Evolutionary conservation across 2,888 invertebrate genomes (phyloP).

Genomic region (Lithophane leautieri): DNA sequence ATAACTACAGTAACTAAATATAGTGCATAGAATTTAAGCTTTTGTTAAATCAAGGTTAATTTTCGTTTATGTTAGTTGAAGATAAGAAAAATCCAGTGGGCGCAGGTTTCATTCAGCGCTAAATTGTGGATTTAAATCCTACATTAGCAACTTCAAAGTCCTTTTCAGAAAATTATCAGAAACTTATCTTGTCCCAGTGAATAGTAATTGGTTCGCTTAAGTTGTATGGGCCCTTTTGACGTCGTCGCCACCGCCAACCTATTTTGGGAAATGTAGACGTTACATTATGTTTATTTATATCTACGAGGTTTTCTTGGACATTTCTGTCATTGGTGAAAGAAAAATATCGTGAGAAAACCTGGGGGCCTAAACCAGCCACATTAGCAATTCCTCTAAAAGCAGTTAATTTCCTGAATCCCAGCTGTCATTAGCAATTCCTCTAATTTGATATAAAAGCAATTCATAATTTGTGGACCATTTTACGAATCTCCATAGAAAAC

Average conservation of each 20-base stretch:
- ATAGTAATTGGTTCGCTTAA: slow-evolving; percentile 5
- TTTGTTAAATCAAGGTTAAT: slow-evolving; percentile 21
- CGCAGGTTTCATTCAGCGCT: background rate
- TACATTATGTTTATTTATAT: background rate
- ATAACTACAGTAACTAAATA: slow-evolving; percentile 4
- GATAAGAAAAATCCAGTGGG: slow-evolving; percentile 25
- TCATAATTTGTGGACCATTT: too few species aligned
- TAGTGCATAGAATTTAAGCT: background rate
- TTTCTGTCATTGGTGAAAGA: background rate
- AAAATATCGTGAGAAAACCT: background rate
- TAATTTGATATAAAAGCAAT: too few species aligned
- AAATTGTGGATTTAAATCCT: slow-evolving; percentile 11
- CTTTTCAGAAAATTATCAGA: background rate
- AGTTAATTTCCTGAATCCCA: too few species aligned
- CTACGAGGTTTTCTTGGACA: background rate
- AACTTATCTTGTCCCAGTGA: background rate
- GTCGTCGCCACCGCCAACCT: background rate
- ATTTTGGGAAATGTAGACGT: slow-evolving; percentile 1
- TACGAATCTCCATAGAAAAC: too few species aligned
- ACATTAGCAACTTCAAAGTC: background rate
- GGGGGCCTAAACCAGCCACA: too few species aligned
- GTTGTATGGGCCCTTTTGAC: slow-evolving; percentile 4
- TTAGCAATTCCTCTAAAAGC: too few species aligned
- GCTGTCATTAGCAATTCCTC: too few species aligned
- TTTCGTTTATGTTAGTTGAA: slow-evolving; percentile 10